phyloP scores from a whole-genome alignment of 2,113 vertebrate species.

The Procapra przewalskii region DNA sequence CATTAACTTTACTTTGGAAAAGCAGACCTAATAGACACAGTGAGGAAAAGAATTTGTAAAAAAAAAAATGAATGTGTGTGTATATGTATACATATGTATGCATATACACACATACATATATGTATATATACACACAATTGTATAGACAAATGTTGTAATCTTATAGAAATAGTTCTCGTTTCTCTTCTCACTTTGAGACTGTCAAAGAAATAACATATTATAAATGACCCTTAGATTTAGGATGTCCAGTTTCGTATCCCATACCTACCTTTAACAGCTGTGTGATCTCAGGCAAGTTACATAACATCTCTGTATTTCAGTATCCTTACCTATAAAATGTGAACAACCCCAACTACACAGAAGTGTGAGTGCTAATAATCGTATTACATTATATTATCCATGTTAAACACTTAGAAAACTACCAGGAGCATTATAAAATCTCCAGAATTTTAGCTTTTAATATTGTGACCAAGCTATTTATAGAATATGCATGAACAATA shows the following conservation, averaged over 20 bases:
- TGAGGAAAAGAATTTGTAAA: background rate
- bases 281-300: background rate
- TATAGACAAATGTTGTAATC: background rate
- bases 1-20: background rate
- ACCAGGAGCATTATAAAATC: background rate
- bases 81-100: background rate
- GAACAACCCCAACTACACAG: background rate
- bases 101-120: background rate
- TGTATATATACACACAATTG: background rate
- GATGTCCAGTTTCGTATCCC: background rate
- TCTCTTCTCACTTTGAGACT: background rate
- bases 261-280: background rate
- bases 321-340: background rate
- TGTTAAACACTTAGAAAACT: background rate
- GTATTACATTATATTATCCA: background rate
- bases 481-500: background rate
- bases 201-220: background rate
- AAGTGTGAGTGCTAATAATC: background rate
- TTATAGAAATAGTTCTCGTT: background rate
- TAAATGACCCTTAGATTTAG: background rate
- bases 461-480: background rate
- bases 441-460: background rate
- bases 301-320: background rate
- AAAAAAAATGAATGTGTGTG: background rate
- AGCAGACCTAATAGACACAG: background rate